Base-by-base conservation (phyloP, 2,888 invertebrate genomes). In the Drosophila mulleri region DNA sequence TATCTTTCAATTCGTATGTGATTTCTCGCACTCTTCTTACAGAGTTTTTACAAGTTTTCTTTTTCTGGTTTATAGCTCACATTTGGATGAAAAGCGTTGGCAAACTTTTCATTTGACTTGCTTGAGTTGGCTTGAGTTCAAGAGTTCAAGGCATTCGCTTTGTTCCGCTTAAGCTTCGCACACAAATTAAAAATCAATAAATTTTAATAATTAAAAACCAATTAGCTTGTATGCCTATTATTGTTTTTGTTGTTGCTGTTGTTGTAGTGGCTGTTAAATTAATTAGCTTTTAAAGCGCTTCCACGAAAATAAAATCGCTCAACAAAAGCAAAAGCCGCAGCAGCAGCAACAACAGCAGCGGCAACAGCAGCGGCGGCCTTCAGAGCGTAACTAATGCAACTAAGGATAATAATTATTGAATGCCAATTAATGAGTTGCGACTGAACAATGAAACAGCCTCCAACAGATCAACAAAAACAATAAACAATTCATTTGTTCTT, bases 131-230 rank as follows among this genome's bases (percentile, higher is more conserved):
- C n/a, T 53, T n/a, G n/a, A 48, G 72, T 62, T 80, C 57, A 67
- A 57, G 54, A 72, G 82, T 81, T 84, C 78, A 75, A 73, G 78
- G 78, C 72, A 52, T 44, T 72, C 45, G 52, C 37, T 45, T 48
- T 45, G 45, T 53, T 54, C 44, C 54, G 56, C 20, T 54, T 14
- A 50, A 53, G 62, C 47, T 68, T 73, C 66, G 82, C 71, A 71
- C 67, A 77, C 60, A 69, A 78, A 83, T 72, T 75, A 83, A 87
- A 84, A 79, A 82, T 85, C 85, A 76, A 82, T 88, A 73, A 83
- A 78, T 86, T 78, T 69, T 52, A 70, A 78, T 83, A 83, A 83
- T 83, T 83, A 83, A 88, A 80, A 78, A 70, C 63, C 75, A 87
- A 83, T 83, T 78, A 87, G 67, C 69, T 59, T 26, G 44, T 53